Conservation (phyloP, 1,140 invertebrate genomes). For the Procambarus virginalis region DNA sequence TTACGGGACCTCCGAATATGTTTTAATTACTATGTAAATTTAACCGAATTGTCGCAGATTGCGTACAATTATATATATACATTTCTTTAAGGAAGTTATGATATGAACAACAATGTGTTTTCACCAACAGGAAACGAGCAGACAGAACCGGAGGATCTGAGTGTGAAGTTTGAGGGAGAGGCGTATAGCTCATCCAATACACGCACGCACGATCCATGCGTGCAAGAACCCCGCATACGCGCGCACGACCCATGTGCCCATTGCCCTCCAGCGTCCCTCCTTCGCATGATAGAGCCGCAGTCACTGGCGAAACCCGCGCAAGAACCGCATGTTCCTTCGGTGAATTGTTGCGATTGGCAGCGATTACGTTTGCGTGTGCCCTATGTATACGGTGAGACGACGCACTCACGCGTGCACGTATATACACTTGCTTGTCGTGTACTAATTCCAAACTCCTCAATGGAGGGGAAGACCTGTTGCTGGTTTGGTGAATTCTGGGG, state of each 20-base stretch:
- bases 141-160: conserved; percentile 54
- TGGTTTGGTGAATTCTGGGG: no score
- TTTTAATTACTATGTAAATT: no score
- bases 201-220: background rate
- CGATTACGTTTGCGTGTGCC: background rate
- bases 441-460: no score
- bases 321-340: background rate
- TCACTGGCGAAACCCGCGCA: background rate
- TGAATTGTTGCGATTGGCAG: background rate
- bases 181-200: background rate
- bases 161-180: conserved; percentile 39
- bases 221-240: background rate
- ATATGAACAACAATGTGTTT: background rate
- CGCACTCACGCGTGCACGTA: no score
- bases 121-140: conserved; percentile 13
- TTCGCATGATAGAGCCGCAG: background rate
- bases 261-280: no score
- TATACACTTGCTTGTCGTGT: no score
- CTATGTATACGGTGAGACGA: background rate
- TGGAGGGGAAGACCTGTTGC: no score
- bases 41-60: no score
- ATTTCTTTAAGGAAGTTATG: no score
- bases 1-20: no score
- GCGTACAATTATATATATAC: no score
- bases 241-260: no score